Conservation (phyloP, 2,888 invertebrate genomes). For the Cyclophora albipunctata region DNA sequence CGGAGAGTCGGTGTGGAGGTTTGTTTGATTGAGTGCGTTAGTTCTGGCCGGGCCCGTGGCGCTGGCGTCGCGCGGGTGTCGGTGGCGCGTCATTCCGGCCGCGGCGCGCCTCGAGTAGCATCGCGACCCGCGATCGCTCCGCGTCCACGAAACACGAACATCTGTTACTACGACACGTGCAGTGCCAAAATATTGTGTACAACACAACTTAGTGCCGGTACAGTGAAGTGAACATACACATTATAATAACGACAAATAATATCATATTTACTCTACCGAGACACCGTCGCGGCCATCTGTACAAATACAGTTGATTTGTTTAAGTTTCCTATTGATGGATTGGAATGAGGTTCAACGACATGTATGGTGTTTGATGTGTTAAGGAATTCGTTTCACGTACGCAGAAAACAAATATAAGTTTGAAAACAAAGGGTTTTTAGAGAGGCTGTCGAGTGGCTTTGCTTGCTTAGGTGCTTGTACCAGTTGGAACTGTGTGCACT, state of each 20-base stretch:
- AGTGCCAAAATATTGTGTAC: constrained; percentile 50
- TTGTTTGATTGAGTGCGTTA: constrained; percentile 50
- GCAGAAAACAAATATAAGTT: constrained; percentile 60
- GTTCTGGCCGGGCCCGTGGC: constrained; percentile 35
- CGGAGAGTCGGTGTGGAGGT: constrained; percentile 18
- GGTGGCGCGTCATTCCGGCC: constrained; percentile 64
- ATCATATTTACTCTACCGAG: constrained; percentile 30
- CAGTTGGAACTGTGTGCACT: constrained; percentile 50
- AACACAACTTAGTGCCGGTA: constrained; percentile 48
- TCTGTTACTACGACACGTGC: constrained; percentile 30
- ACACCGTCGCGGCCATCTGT: constrained; percentile 48
- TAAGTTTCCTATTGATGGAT: constrained; percentile 64
- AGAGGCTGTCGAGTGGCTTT: constrained; percentile 43
- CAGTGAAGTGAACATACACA: constrained; percentile 46
- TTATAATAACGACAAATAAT: constrained; percentile 24
- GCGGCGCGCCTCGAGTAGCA: constrained; percentile 62
- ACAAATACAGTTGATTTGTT: constrained; percentile 56
- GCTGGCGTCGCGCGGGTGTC: constrained; percentile 42
- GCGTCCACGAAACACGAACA: constrained; percentile 35
- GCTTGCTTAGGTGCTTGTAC: constrained; percentile 63
- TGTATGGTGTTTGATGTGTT: constrained; percentile 54
- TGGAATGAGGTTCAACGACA: constrained; percentile 55
- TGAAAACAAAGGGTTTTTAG: constrained; percentile 60
- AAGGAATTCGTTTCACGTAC: constrained; percentile 65
- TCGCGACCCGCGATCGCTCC: constrained; percentile 39